Percentiles rank a stretch among this genome's conserved stretches.
Evolutionary conservation across 2,888 invertebrate species (phyloP).

Genomic region (Dryococelus australis): DNA sequence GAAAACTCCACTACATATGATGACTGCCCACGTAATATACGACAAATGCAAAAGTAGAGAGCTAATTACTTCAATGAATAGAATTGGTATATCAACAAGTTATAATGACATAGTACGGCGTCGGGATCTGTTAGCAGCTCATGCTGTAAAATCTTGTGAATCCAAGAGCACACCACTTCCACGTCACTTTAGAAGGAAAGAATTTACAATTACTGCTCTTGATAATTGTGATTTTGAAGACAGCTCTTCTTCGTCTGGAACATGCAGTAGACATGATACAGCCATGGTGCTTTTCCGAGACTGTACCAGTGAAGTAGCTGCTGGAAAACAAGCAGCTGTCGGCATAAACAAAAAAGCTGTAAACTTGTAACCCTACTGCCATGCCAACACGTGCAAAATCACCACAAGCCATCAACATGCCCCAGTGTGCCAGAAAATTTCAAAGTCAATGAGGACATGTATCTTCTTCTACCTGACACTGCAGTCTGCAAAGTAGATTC

Average conservation of each 20-base stretch:
- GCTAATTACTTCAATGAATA: background rate
- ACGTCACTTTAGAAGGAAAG: background rate
- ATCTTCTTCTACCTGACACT: background rate
- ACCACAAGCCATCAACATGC: background rate
- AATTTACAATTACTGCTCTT: background rate
- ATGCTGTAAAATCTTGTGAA: conserved; percentile 20
- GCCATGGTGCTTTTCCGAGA: background rate
- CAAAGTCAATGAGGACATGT: background rate
- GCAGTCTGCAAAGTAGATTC: background rate
- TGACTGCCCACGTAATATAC: background rate
- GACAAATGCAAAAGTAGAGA: too few relatives aligned
- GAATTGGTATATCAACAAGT: conserved; percentile 3
- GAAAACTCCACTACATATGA: background rate
- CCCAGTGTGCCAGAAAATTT: background rate
- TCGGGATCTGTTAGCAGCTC: background rate
- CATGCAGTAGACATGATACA: background rate
- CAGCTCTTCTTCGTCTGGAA: background rate
- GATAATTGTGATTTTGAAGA: conserved; percentile 18
- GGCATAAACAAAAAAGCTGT: conserved; percentile 7
- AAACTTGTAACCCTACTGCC: background rate
- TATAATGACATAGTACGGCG: background rate
- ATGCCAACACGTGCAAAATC: background rate
- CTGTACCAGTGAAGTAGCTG: background rate
- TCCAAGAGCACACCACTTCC: conserved; percentile 2
- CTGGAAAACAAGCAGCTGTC: background rate